These are phyloP conservation scores for Eristalis tenax DNA, from an alignment of 2,888 invertebrate genomes.

Conservation along the genomic window DNA sequence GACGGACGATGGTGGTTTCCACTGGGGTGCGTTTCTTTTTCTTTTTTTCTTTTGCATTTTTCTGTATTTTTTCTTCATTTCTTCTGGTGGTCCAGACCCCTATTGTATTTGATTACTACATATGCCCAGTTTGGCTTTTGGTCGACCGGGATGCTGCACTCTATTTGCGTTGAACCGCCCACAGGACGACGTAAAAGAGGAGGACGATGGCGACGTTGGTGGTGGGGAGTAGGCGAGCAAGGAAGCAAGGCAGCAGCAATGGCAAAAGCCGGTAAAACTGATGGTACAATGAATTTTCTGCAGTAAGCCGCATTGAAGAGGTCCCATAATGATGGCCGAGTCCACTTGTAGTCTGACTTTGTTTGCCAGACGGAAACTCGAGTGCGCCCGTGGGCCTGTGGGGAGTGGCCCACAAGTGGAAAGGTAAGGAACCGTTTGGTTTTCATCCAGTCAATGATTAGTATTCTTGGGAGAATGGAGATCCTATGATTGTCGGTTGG, in stretches of 20 bases:
- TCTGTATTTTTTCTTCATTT: constrained; percentile 57
- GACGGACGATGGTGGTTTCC: constrained; percentile 4
- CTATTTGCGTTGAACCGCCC: constrained; percentile 63
- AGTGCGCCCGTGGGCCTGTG: constrained; percentile 41
- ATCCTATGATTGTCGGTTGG: constrained; percentile 63
- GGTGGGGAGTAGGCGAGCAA: neutral
- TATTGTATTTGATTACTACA: constrained; percentile 72
- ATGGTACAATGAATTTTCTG: constrained; percentile 66
- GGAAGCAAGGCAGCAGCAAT: neutral
- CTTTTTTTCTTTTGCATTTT: neutral
- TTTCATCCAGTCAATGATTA: constrained; percentile 60
- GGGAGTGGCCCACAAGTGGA: constrained; percentile 15
- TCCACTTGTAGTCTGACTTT: constrained; percentile 70
- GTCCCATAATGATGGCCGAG: constrained; percentile 70
- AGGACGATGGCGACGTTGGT: neutral
- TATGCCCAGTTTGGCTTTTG: constrained; percentile 69
- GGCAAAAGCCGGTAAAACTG: constrained; percentile 19
- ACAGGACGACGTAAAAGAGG: neutral
- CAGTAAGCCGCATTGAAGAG: constrained; percentile 72
- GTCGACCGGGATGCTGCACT: constrained; percentile 58
- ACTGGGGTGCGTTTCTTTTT: constrained; percentile 2
- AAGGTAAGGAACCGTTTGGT: neutral
- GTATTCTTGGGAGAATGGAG: constrained; percentile 47
- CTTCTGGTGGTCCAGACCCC: constrained; percentile 43
- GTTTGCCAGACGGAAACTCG: constrained; percentile 71